These are phyloP conservation scores for Ashinkailepas kermadecensis DNA, from an alignment of 2,888 invertebrate species.

Conservation along the genomic window DNA sequence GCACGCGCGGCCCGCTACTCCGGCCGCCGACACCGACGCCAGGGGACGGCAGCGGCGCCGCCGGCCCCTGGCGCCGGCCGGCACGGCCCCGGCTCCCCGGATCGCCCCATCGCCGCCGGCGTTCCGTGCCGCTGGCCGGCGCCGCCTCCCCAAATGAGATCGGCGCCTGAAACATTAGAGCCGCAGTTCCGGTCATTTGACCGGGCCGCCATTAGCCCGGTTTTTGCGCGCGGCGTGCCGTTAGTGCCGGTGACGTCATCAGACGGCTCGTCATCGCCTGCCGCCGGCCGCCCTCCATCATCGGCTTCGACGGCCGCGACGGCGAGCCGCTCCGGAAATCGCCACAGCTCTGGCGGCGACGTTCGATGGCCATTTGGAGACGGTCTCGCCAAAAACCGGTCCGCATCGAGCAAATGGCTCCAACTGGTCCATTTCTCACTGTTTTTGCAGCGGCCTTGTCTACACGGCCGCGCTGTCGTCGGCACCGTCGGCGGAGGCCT, in stretches of 20 bases:
- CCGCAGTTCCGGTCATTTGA: constrained; percentile 14
- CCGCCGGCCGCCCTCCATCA: background rate
- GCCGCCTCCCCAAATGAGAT: background rate
- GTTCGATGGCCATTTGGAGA: constrained; percentile 15
- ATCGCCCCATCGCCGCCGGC: too few relatives aligned
- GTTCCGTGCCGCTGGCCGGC: background rate
- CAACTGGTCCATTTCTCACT: constrained; percentile 12
- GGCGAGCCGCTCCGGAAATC: background rate
- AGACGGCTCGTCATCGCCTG: background rate
- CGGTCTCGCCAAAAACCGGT: background rate
- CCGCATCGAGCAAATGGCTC: background rate
- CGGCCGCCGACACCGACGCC: too few relatives aligned
- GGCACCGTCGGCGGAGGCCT: background rate
- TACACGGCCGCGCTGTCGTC: background rate
- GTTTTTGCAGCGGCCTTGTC: constrained; percentile 9
- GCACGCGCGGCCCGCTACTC: too few relatives aligned
- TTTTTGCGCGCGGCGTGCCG: constrained; percentile 1
- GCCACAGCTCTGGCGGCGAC: background rate
- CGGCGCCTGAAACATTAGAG: background rate
- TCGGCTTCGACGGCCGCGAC: background rate
- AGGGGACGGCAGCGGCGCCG: too few relatives aligned
- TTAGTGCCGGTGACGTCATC: background rate
- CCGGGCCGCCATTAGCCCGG: background rate
- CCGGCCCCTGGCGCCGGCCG: too few relatives aligned
- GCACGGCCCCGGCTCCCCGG: too few relatives aligned